Percentiles rank a stretch among this genome's conserved stretches.
phyloP scores from a whole-genome alignment of 2,113 vertebrate genomes.

The Tetraodon nigroviridis region DNA sequence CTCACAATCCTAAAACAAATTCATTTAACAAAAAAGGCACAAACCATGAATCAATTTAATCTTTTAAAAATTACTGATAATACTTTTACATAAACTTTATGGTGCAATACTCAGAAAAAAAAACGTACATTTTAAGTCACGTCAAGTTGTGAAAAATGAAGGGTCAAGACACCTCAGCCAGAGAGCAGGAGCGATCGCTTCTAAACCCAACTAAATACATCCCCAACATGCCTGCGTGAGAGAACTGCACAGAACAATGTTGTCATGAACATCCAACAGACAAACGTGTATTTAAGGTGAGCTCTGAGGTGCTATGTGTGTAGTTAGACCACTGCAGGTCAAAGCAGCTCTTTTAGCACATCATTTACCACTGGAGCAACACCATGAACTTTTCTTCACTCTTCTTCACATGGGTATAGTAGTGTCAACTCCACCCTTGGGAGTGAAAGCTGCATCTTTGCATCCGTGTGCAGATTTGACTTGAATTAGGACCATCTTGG shows the following conservation, averaged over 20 bases:
- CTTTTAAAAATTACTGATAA: no score
- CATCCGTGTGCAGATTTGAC: conserved; percentile 30
- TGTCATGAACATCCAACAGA: conserved; percentile 7
- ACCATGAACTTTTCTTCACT: conserved; percentile 24
- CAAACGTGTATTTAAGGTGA: background rate
- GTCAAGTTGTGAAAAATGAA: background rate
- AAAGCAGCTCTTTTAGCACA: conserved; percentile 24
- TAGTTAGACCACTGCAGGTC: conserved; percentile 22
- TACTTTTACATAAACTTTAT: no score
- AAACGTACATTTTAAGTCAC: background rate
- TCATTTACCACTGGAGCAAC: conserved; percentile 26
- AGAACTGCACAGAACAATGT: conserved; percentile 18
- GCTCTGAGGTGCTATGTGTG: conserved; percentile 19
- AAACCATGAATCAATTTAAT: no score
- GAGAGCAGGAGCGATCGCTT: background rate
- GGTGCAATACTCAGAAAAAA: background rate
- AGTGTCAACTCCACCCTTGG: conserved; percentile 22
- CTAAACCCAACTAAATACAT: background rate
- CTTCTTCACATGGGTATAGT: background rate
- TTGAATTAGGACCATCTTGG: conserved; percentile 25
- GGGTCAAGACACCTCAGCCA: background rate
- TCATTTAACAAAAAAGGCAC: no score
- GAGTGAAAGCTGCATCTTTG: conserved; percentile 26
- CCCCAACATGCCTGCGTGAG: conserved; percentile 5
- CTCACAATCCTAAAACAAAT: no score